Conservation (phyloP, 2,888 invertebrate species). For the Eristalinus aeneus region DNA sequence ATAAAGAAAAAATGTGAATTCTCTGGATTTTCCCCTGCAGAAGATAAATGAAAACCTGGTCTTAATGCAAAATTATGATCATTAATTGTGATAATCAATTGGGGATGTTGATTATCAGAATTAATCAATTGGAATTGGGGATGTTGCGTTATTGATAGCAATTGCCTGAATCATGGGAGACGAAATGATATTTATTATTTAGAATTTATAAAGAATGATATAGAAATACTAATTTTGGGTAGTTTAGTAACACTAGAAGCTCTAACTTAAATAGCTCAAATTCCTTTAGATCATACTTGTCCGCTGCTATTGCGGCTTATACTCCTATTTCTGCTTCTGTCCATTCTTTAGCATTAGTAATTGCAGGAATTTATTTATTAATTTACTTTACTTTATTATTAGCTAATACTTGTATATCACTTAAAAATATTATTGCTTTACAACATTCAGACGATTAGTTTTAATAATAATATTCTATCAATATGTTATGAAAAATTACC, state of each 20-base stretch:
- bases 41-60: no score
- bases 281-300: constrained; percentile 89
- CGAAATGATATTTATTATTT: constrained; percentile 83
- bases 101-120: no score
- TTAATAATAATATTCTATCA: constrained; percentile 86
- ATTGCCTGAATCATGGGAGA: constrained; percentile 83
- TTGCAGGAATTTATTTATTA: constrained; percentile 88
- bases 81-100: no score
- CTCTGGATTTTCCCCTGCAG: no score
- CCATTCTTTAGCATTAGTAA: constrained; percentile 90
- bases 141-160: constrained; percentile 85
- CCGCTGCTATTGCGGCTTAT: constrained; percentile 89
- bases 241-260: constrained; percentile 82
- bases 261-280: constrained; percentile 90
- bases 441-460: constrained; percentile 88
- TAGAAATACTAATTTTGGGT: constrained; percentile 80
- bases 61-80: no score
- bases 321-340: constrained; percentile 89
- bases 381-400: constrained; percentile 85
- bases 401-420: constrained; percentile 79
- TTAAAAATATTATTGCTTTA: constrained; percentile 90
- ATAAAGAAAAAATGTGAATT: no score
- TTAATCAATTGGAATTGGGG: constrained; percentile 88
- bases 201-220: constrained; percentile 81
- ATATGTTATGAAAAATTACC: constrained; percentile 82